Evolutionary conservation across 2,113 vertebrate genomes (phyloP).

Genomic region (Arizona elegans): DNA sequence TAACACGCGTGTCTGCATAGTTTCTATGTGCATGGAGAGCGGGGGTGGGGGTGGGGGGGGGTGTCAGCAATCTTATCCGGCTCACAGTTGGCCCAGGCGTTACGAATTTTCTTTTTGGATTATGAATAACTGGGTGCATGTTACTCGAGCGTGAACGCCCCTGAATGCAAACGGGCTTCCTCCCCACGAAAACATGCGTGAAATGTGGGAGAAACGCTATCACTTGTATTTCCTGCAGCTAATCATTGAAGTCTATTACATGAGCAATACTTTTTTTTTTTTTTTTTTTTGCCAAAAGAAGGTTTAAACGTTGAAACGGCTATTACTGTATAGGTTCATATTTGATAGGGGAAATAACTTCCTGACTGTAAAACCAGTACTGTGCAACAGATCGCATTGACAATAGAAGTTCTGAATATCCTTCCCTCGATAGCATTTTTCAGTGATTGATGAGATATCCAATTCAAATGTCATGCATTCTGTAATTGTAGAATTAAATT

Average conservation of each 20-base stretch:
- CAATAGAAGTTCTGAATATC: background rate
- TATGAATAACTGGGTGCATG: background rate
- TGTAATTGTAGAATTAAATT: background rate
- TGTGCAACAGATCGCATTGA: background rate
- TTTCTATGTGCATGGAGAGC: too few relatives aligned
- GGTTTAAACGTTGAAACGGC: background rate
- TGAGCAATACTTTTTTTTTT: background rate
- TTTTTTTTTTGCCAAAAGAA: background rate
- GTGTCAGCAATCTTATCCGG: too few relatives aligned
- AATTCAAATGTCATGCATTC: background rate
- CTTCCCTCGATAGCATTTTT: background rate
- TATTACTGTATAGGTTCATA: background rate
- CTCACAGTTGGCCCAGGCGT: background rate
- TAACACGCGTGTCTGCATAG: background rate
- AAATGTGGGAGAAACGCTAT: background rate
- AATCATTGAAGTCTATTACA: background rate
- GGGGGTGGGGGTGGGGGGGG: too few relatives aligned
- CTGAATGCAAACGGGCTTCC: background rate
- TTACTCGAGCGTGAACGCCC: background rate
- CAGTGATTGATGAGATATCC: background rate
- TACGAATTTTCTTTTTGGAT: background rate
- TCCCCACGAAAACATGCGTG: background rate
- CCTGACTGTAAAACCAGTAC: background rate
- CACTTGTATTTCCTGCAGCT: background rate
- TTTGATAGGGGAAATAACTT: background rate